Base-by-base conservation (phyloP, 2,797 vertebrate species). In the Strix occidentalis region DNA sequence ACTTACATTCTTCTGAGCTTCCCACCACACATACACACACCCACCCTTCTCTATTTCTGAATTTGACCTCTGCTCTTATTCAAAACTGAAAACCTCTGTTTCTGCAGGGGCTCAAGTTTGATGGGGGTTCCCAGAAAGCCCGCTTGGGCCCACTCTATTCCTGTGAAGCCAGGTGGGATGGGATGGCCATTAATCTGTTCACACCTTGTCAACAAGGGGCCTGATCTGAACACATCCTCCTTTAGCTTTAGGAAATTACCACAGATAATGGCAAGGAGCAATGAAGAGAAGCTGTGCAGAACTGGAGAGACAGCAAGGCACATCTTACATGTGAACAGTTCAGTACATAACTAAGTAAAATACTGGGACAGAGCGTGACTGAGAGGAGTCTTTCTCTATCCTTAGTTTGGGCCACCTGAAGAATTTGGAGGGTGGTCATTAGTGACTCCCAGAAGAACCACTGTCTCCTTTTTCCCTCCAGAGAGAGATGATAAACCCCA, bases 121-220 rank as follows among this genome's bases (percentile, higher is more conserved):
- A 46, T 4, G 9, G 69, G 95, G 94, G 89, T 92, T 88, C 91
- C 96, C 87, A 0, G 76, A 76, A 72, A 96, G 91, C 79, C 79
- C 70, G 4, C 65, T 69, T 33, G 46, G 82, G 82, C 82, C 29
- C 20, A 48, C 39, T 2, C 39, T 50, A 26, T 68, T 93, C 88
- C 81, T 91, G 88, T 10, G 57, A 65, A 85, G 81, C 76, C 92
- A 95, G 93, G 95, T 95, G 96, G 95, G 89, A 87, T 35, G 69
- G 92, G 79, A 60, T 3, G 16, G 79, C 79, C 74, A 64, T 97
- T 7, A 97, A 97, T 96, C 95, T 94, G 95, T 94, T 96, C 93
- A 93, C 92, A 95, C 93, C 83, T 96, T 96, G 96, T 97, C 95
- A 94, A 15, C 76, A 39, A 84, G 76, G 51, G 66, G 69, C 87